A percentile compares a stretch with the other conserved stretches of the same genome.
These are phyloP conservation scores for Girardia tigrina DNA, from an alignment of 2,888 invertebrate species.

Conservation along the genomic window DNA sequence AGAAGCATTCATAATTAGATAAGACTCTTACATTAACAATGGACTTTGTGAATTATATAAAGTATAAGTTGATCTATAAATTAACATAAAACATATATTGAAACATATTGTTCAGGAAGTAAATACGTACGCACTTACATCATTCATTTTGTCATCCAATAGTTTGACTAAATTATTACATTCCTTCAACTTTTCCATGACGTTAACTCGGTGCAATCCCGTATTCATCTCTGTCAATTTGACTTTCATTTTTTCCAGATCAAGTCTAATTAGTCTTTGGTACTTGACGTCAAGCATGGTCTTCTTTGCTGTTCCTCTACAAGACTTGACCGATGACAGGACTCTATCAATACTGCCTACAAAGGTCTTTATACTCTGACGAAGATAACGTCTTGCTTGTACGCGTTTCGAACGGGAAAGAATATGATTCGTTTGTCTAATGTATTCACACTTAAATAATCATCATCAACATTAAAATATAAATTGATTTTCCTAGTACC, in stretches of 20 bases:
- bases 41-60: no score
- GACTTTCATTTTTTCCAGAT: slow-evolving; percentile 34
- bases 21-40: no score
- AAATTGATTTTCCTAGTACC: not conserved
- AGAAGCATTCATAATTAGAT: no score
- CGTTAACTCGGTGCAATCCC: not conserved
- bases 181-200: not conserved
- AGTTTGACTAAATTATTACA: not conserved
- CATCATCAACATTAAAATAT: not conserved
- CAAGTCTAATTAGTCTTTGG: slow-evolving; percentile 26
- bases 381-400: slow-evolving; percentile 8
- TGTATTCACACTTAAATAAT: not conserved
- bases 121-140: not conserved
- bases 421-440: not conserved
- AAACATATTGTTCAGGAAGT: no score
- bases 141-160: not conserved
- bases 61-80: no score
- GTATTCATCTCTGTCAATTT: not conserved
- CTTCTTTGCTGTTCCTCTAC: slow-evolving; percentile 30
- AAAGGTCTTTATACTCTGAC: not conserved
- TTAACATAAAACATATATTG: no score
- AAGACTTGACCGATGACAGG: not conserved
- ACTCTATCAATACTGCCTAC: not conserved
- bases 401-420: not conserved
- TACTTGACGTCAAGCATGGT: slow-evolving; percentile 31